These are phyloP conservation scores for Circaetus gallicus DNA, from an alignment of 2,113 vertebrate species.

Conservation along the genomic window DNA sequence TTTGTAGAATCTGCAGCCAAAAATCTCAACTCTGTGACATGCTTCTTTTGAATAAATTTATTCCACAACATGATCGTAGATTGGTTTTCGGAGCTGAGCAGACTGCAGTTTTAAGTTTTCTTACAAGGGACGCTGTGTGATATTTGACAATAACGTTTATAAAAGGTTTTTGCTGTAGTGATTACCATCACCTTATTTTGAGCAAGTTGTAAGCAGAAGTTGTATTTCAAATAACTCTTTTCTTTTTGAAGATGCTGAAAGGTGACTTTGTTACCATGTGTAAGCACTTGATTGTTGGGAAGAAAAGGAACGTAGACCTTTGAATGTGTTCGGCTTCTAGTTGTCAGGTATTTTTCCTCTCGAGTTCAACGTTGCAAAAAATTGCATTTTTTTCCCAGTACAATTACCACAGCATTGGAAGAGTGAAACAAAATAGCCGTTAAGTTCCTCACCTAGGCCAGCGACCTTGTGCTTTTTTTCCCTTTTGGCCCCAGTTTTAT, in stretches of 20 bases:
- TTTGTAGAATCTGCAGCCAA: not conserved
- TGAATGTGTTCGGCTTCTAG: not conserved
- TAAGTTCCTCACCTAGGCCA: not conserved
- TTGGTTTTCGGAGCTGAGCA: not conserved
- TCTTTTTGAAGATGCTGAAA: not conserved
- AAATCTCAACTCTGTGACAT: not conserved
- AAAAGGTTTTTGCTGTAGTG: not conserved
- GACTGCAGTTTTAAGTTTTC: not conserved
- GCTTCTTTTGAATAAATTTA: not conserved
- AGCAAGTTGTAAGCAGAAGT: not conserved
- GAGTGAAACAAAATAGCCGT: not conserved
- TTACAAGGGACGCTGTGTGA: not conserved
- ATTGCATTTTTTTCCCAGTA: not conserved
- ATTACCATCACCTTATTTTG: not conserved
- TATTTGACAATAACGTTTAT: not conserved
- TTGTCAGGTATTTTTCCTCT: not conserved
- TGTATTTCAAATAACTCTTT: not conserved
- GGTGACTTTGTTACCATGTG: not conserved
- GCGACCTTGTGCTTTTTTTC: accelerated
- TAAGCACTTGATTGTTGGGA: not conserved
- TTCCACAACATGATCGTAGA: not conserved
- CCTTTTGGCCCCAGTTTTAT: not conserved
- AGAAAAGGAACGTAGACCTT: not conserved
- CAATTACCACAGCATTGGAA: not conserved
- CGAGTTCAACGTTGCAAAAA: not conserved